Conservation (phyloP, 1,140 invertebrate genomes). For the Stegodyphus dumicola region DNA sequence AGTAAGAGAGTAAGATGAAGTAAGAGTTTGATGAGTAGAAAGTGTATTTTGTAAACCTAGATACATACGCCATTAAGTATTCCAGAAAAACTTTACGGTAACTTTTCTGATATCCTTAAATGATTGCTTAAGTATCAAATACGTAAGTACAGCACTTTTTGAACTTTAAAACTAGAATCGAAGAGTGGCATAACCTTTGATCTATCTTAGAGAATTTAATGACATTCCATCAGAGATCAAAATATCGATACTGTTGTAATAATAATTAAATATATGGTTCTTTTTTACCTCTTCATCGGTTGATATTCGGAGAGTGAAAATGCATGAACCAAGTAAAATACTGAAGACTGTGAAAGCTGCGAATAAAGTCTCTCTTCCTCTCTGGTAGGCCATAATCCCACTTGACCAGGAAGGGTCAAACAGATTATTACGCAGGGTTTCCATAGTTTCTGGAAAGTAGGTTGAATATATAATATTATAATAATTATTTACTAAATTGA, state of each 20-base stretch:
- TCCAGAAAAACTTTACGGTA: neutral
- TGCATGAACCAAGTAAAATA: constrained; percentile 40
- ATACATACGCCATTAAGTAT: too few relatives aligned
- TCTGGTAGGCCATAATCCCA: constrained; percentile 38
- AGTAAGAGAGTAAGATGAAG: too few relatives aligned
- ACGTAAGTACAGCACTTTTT: neutral
- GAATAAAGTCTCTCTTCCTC: constrained; percentile 7
- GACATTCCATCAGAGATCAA: neutral
- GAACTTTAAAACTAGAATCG: neutral
- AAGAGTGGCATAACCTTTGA: neutral
- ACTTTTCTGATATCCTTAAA: neutral
- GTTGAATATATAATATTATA: too few relatives aligned
- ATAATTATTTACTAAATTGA: too few relatives aligned
- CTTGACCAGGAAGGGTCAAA: constrained; percentile 28
- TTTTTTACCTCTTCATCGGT: constrained; percentile 41
- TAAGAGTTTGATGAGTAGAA: too few relatives aligned
- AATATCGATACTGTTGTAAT: neutral
- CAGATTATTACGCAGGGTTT: too few relatives aligned
- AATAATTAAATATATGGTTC: too few relatives aligned
- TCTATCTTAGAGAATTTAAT: neutral
- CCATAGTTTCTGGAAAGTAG: constrained; percentile 18
- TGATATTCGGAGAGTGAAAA: constrained; percentile 53
- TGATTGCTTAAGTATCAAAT: neutral
- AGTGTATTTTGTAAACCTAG: too few relatives aligned
- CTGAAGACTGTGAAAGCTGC: constrained; percentile 40